Evolutionary conservation across 1,140 invertebrate species (phyloP).

Genomic region (Aphidius ervi): DNA sequence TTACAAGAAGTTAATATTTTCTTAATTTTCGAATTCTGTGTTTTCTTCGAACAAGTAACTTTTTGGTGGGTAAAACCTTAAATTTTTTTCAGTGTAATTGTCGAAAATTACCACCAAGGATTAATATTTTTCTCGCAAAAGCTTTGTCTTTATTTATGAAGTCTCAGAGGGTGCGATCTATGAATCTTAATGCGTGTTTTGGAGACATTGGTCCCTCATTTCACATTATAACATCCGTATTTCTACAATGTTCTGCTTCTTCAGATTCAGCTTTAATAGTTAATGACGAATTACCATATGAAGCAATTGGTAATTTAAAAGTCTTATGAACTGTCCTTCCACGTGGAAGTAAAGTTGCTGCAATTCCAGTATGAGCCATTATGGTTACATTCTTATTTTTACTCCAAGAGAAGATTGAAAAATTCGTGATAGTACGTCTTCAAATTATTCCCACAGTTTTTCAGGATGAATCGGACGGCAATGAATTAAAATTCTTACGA

Average conservation of each 20-base stretch:
- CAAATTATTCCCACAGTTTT: conserved; percentile 19
- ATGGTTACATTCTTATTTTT: background rate
- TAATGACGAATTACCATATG: background rate
- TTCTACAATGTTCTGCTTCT: background rate
- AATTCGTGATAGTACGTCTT: conserved; percentile 14
- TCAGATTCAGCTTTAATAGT: background rate
- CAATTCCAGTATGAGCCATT: conserved; percentile 1
- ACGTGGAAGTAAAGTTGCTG: conserved; percentile 1
- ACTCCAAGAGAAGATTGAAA: background rate
- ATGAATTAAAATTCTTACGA: conserved; percentile 8
- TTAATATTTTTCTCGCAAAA: background rate
- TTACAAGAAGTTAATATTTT: too few relatives aligned
- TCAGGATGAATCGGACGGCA: conserved; percentile 9
- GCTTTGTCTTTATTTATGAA: background rate
- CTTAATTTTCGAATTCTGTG: too few relatives aligned
- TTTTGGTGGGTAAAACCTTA: too few relatives aligned
- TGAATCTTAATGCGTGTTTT: background rate
- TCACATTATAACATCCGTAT: background rate
- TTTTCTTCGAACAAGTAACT: too few relatives aligned
- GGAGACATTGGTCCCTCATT: conserved; percentile 1
- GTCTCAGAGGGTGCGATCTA: background rate
- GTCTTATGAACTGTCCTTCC: conserved; percentile 1
- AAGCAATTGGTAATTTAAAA: background rate
- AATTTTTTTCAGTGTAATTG: too few relatives aligned
- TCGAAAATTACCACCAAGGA: background rate